Conservation (phyloP, 2,888 invertebrate genomes). For the Peribatodes rhomboidaria region DNA sequence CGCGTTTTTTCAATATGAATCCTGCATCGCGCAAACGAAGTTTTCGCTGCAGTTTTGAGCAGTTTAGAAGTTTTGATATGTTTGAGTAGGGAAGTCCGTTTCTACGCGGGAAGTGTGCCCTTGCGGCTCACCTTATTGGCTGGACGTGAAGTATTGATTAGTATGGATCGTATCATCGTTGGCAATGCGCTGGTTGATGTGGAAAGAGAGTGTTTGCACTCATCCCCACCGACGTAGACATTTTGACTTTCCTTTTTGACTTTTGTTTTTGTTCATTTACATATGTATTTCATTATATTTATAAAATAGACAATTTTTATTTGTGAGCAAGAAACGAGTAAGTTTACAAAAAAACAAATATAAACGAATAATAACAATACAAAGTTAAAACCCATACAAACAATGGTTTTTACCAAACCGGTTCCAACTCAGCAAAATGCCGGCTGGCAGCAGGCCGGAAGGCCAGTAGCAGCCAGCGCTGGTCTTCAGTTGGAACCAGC, state of each 20-base stretch:
- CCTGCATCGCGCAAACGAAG: slow-evolving; percentile 67
- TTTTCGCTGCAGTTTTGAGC: slow-evolving; percentile 54
- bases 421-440: too few species aligned
- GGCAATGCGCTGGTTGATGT: slow-evolving; percentile 64
- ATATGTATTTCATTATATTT: not conserved
- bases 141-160: slow-evolving; percentile 67
- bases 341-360: not conserved
- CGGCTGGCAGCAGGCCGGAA: too few species aligned
- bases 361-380: too few species aligned
- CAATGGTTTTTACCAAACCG: too few species aligned
- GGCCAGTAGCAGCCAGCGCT: too few species aligned
- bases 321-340: too few species aligned
- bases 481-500: too few species aligned
- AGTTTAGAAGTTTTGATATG: slow-evolving; percentile 47
- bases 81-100: slow-evolving; percentile 68
- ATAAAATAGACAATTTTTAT: too few species aligned
- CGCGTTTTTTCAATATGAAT: slow-evolving; percentile 64
- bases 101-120: slow-evolving; percentile 75
- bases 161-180: slow-evolving; percentile 69
- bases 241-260: slow-evolving; percentile 79
- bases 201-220: slow-evolving; percentile 79
- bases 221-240: slow-evolving; percentile 78
- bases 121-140: slow-evolving; percentile 61
- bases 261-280: not conserved
- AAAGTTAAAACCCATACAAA: too few species aligned